Evolutionary conservation across 2,888 invertebrate genomes (phyloP), one percentile per base, ranked within the genome.

Genomic region (Dioctria rufipes): DNA sequence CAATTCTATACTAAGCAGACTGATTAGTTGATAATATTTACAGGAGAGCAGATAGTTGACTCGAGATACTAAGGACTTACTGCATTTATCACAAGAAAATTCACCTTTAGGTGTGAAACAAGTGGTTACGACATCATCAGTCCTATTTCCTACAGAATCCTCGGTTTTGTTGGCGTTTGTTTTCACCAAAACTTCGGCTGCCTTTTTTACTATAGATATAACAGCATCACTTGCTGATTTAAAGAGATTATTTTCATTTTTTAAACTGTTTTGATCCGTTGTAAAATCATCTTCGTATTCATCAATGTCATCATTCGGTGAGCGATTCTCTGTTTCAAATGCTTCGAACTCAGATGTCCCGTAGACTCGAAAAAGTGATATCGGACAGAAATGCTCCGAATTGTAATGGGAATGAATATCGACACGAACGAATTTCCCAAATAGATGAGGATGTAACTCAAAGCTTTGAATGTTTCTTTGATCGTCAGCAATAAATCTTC

Each of bases 381-480:
- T 92, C 0, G 99, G 99, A 87, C 99, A 99, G 88, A 95, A 99
- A 88, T 99, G 99, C 89, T 99, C 99, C 6, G 94, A 94, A 37
- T 99, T 98, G 88, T 98, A 96, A 88, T 99, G 98, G 58, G 97
- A 96, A 83, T 96, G 92, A 86, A 99, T 92, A 86, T 99, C 99
- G 0, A 96, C 94, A 87, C 96, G 95, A 69, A 97, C 93, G 87
- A 95, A 96, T 89, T 97, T 97, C 40, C 96, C 95, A 88, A 97
- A 97, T 25, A 94, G 89, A 86, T 95, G 94, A 3, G 95, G 94
- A 86, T 93, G 92, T 65, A 97, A 89, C 84, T 93, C 92, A 86
- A 98, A 98, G 84, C 93, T 94, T 88, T 98, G 98, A 51, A 97
- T 92, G 80, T 94, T 94, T 81, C 97, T 92, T 86, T 95, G 95